phyloP scores from a whole-genome alignment of 2,113 vertebrate species.

The Ascaphus truei region DNA sequence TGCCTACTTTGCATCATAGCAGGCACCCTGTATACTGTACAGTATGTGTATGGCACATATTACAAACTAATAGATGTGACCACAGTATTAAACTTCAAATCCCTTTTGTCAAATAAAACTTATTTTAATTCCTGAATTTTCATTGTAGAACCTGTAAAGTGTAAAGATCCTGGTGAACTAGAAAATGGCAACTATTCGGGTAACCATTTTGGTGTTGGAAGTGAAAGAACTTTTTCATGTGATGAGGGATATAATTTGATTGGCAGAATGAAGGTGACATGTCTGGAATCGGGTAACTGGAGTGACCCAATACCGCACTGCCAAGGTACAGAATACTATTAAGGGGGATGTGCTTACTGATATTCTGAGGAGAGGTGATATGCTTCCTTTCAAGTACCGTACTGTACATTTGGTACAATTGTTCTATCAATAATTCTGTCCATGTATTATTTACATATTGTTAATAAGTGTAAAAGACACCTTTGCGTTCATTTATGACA shows the following conservation, averaged over 20 bases:
- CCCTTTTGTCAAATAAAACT: no score
- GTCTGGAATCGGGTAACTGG: constrained; percentile 80
- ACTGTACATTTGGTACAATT: constrained; percentile 9
- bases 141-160: constrained; percentile 81
- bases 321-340: constrained; percentile 65
- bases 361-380: neutral
- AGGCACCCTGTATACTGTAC: no score
- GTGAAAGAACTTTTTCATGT: constrained; percentile 74
- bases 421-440: neutral
- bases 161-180: constrained; percentile 70
- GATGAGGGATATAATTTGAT: constrained; percentile 72
- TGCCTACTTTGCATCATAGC: no score
- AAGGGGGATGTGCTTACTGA: neutral
- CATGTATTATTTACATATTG: no score
- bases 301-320: constrained; percentile 66
- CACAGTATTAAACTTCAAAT: no score
- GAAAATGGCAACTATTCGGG: constrained; percentile 75
- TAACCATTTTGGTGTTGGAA: constrained; percentile 70
- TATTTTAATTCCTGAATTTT: constrained; percentile 36
- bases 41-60: no score
- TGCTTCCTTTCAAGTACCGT: neutral
- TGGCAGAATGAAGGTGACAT: constrained; percentile 63
- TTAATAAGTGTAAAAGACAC: no score
- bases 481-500: no score
- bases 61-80: no score